Base-by-base conservation (phyloP, 2,888 invertebrate species). In the Cantharis nigra region DNA sequence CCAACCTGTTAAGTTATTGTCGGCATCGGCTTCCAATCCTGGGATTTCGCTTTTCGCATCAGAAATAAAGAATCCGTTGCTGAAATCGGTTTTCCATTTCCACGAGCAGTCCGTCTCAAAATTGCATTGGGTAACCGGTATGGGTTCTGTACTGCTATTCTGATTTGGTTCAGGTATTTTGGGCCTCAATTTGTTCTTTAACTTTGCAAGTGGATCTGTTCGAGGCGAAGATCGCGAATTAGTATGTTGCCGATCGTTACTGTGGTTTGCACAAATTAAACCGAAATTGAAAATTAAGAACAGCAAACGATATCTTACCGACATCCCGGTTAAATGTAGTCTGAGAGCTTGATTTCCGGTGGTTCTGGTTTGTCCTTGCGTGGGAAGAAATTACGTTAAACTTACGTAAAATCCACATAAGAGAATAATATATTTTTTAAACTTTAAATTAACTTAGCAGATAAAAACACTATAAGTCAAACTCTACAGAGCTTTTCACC, bases 101-200 rank as follows among this genome's bases (percentile, higher is more conserved):
- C 96, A 96, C 83, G 91, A 91, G 84, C 96, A 96, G 65, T 90
- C 88, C 3, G 90, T 91, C 82, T 93, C 92, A 79, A 93, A 90
- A 85, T 90, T 89, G 83, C 92, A 92, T 76, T 87, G 86, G 1
- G 26, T 26, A 26, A 9, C 9, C 1, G 26, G 26, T 9, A 26
- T 9, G 1, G 26, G 9, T 26, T 26, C 9, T 9, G 1, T 2
- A 26, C 26, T 9, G 26, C 26, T 9, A 5, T 7, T 26, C 0
- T 7, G 26, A 9, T 9, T 26, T 26, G 26, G 26, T 26, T 26
- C 26, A 9, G 2, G 26, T 9, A 26, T 9, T 26, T 26, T 9
- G 26, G 26, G 26, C 2, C 26, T 26, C 2, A 26, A 26, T 26
- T 9, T 26, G 9, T 1, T 26, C 9, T 26, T 26, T 26, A 26